Evolutionary conservation across 2,888 invertebrate species (phyloP), one percentile per base, ranked within the genome.

Genomic region (Dione juno): DNA sequence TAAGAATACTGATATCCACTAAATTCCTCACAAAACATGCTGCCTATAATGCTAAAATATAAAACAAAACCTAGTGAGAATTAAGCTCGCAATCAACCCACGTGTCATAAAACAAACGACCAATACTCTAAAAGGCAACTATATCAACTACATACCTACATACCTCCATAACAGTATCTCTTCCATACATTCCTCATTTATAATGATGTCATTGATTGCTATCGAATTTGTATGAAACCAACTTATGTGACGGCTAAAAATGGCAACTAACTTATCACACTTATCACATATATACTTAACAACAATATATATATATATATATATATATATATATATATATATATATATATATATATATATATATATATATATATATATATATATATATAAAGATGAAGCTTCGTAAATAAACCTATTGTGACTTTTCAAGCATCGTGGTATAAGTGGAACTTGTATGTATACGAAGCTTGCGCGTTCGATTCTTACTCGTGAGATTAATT

Each of bases 251-350:
- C n/a, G 16, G 0, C 10, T 54, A 41, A 59, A 57, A 59, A 59
- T 41, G 41, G 58, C 10, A 37, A 35, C n/a, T 35, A 14, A 11
- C 11, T 19, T 50, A 19, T 50, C 16, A n/a, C n/a, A n/a, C n/a
- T n/a, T n/a, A n/a, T n/a, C n/a, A n/a, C n/a, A n/a, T n/a, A n/a
- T n/a, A n/a, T n/a, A n/a, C n/a, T n/a, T n/a, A n/a, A n/a, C n/a
- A n/a, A 37, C 37, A 11, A 50, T 67, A 61, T 74, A 69, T 69
- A 71, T 71, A 72, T 64, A 70, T 71, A 71, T 41, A 13, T 41
- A 41, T 41, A 13, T 10, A 41, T 41, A 41, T 41, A 41, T 41
- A n/a, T n/a, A n/a, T n/a, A n/a, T n/a, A n/a, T n/a, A n/a, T n/a
- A n/a, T n/a, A n/a, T n/a, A n/a, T n/a, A n/a, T n/a, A n/a, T n/a